These are phyloP conservation scores for Myopa testacea DNA, from an alignment of 2,888 invertebrate genomes.

Conservation along the genomic window DNA sequence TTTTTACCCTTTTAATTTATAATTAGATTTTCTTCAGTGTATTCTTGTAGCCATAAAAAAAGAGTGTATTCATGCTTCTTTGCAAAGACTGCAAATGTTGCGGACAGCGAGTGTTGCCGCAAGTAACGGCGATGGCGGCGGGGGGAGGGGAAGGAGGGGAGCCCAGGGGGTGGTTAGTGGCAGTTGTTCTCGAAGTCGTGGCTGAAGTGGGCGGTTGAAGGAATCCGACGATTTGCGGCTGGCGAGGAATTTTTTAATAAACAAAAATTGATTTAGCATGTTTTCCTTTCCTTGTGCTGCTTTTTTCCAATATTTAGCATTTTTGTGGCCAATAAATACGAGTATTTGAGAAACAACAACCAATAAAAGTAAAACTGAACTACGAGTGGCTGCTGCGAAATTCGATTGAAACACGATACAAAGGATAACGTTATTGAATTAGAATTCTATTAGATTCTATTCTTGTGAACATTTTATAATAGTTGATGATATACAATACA, in stretches of 20 bases:
- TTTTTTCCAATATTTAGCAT: background rate
- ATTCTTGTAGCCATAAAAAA: background rate
- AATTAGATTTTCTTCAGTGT: slow-evolving; percentile 35
- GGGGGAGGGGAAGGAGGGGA: background rate
- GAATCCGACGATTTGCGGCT: background rate
- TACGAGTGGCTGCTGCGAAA: no score
- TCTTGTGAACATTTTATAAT: no score
- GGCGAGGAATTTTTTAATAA: background rate
- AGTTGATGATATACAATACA: no score
- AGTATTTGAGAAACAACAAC: background rate
- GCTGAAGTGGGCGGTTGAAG: no score
- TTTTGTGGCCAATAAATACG: background rate
- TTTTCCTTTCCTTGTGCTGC: background rate
- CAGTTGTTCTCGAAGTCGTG: background rate
- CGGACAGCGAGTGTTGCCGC: slow-evolving; percentile 19
- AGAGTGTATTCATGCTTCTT: background rate
- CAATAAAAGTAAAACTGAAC: no score
- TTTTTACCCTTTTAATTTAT: slow-evolving; percentile 41
- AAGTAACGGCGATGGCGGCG: no score
- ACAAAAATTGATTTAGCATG: background rate
- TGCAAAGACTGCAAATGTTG: slow-evolving; percentile 13
- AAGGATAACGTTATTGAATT: no score
- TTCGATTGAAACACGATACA: no score
- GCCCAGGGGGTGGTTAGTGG: no score
- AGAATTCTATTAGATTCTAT: background rate